A percentile compares a stretch with the other conserved stretches of the same genome.
Evolutionary conservation across 2,888 invertebrate species (phyloP).

Genomic region (Ichneumoninae sp.): DNA sequence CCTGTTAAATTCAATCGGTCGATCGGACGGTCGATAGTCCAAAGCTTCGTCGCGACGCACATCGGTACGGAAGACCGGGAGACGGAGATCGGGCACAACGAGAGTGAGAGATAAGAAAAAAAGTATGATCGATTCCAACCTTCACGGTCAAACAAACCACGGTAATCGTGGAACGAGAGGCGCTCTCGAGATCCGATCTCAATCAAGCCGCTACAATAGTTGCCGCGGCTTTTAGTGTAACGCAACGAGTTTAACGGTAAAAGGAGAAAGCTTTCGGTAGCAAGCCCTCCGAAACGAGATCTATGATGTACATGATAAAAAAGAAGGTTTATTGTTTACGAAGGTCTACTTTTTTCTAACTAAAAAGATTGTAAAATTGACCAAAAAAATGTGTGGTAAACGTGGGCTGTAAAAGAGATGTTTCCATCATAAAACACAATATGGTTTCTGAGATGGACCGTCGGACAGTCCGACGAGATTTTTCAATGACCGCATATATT

Average conservation of each 20-base stretch:
- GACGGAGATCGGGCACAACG: neutral
- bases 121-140: neutral
- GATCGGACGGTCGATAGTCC: neutral
- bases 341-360: neutral
- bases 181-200: slow-evolving; percentile 14
- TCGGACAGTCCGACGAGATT: slow-evolving; percentile 28
- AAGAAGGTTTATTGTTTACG: no score
- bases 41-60: neutral
- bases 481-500: slow-evolving; percentile 42
- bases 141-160: neutral
- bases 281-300: neutral
- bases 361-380: neutral
- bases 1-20: slow-evolving; percentile 40
- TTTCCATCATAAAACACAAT: neutral
- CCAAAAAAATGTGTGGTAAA: neutral
- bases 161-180: slow-evolving; percentile 9
- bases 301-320: neutral
- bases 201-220: slow-evolving; percentile 4
- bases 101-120: slow-evolving; percentile 2
- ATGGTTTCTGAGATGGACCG: slow-evolving; percentile 9
- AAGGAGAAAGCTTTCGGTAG: slow-evolving; percentile 6
- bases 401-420: neutral
- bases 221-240: neutral
- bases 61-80: slow-evolving; percentile 5
- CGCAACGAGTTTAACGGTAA: slow-evolving; percentile 37